A percentile compares a stretch with the other conserved stretches of the same genome.
phyloP scores from a whole-genome alignment of 1,140 invertebrate species.

The Ditylenchus dipsaci region DNA sequence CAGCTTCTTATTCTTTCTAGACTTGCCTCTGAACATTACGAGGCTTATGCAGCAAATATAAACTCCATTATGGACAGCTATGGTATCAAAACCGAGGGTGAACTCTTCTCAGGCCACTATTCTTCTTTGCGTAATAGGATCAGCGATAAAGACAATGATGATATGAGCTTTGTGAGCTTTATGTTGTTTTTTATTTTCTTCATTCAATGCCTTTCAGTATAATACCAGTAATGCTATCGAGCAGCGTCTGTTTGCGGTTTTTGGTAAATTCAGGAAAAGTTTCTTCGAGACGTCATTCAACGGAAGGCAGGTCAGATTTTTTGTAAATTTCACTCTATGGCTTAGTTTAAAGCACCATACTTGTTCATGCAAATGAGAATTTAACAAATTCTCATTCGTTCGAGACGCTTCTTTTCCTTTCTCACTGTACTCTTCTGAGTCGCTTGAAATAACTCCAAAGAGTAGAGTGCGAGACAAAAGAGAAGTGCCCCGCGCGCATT shows the following conservation, averaged over 20 bases:
- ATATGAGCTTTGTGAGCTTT: conserved; percentile 25
- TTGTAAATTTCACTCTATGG: too few species aligned
- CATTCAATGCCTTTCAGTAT: conserved; percentile 30
- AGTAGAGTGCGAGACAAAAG: too few species aligned
- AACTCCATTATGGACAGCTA: conserved; percentile 47
- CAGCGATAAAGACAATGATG: conserved; percentile 40
- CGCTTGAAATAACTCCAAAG: too few species aligned
- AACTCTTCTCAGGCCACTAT: conserved; percentile 41
- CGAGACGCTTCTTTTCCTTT: not conserved
- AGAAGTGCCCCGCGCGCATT: too few species aligned
- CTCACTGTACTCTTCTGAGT: too few species aligned
- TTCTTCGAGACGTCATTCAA: conserved; percentile 30
- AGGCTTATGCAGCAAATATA: conserved; percentile 32
- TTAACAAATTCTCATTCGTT: not conserved
- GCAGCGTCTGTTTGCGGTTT: conserved; percentile 33
- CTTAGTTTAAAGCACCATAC: too few species aligned
- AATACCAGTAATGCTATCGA: conserved; percentile 40
- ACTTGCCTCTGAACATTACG: conserved; percentile 30
- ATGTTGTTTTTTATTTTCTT: not conserved
- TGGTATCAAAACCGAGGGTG: conserved; percentile 49
- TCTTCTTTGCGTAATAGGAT: conserved; percentile 32
- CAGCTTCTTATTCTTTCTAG: too few species aligned
- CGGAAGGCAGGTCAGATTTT: not conserved
- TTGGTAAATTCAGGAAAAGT: conserved; percentile 17
- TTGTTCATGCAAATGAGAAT: too few species aligned